phyloP scores from a whole-genome alignment of 2,888 invertebrate species.

The Erebia ligea region DNA sequence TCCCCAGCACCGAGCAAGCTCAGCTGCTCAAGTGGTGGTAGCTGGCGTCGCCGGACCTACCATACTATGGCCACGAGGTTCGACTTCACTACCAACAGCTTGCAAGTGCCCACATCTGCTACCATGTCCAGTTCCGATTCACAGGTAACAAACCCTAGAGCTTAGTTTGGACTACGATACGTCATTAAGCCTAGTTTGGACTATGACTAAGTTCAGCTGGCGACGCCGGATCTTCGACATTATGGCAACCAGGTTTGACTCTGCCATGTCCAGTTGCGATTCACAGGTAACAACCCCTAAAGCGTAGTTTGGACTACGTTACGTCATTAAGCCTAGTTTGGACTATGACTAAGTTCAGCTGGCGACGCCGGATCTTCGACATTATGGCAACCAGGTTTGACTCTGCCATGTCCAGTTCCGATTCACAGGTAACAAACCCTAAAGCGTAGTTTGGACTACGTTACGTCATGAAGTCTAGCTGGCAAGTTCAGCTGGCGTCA shows the following conservation, averaged over 20 bases:
- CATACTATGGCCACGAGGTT: constrained; percentile 79
- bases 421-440: constrained; percentile 74
- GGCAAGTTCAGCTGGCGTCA: constrained; percentile 76
- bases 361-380: too few species aligned
- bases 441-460: too few species aligned
- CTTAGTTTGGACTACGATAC: constrained; percentile 65
- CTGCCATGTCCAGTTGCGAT: too few species aligned
- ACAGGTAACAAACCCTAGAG: constrained; percentile 63
- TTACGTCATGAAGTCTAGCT: too few species aligned
- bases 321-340: too few species aligned
- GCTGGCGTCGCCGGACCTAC: constrained; percentile 83
- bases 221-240: too few species aligned
- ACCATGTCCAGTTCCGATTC: constrained; percentile 67
- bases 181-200: too few species aligned
- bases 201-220: too few species aligned
- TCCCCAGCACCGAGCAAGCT: constrained; percentile 65
- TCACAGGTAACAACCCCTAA: too few species aligned
- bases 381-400: constrained; percentile 77
- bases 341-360: too few species aligned
- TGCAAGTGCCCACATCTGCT: constrained; percentile 59
- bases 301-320: too few species aligned
- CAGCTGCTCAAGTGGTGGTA: constrained; percentile 79
- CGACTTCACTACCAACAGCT: constrained; percentile 60
- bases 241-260: too few species aligned
- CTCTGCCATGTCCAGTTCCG: constrained; percentile 57